Evolutionary conservation across 2,888 invertebrate species (phyloP).

Genomic region (Caenorhabditis sulstoni): DNA sequence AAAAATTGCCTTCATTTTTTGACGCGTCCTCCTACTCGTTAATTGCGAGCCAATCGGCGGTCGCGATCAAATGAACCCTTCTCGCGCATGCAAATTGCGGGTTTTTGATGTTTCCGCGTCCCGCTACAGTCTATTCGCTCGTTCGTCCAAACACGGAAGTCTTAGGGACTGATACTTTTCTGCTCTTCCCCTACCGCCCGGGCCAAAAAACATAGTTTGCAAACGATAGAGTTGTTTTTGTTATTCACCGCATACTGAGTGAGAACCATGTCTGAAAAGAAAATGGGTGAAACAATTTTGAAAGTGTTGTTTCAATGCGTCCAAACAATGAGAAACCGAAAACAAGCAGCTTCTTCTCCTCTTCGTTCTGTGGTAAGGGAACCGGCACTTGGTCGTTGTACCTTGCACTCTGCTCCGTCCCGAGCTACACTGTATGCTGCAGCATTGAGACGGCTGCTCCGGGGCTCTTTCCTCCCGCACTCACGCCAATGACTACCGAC

Average conservation of each 20-base stretch:
- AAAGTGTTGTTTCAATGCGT: too few species aligned
- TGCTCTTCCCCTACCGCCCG: neutral
- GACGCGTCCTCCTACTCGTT: too few species aligned
- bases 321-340: too few species aligned
- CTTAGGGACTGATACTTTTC: neutral
- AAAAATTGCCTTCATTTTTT: too few species aligned
- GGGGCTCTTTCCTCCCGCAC: constrained; percentile 4
- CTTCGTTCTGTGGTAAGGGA: neutral
- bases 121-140: neutral
- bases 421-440: constrained; percentile 34
- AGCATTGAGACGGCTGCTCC: constrained; percentile 13
- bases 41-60: too few species aligned
- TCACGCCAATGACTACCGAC: constrained; percentile 20
- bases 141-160: neutral
- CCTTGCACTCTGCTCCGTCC: constrained; percentile 9
- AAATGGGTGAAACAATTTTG: too few species aligned
- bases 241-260: neutral
- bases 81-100: neutral
- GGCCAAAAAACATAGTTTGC: constrained; percentile 2
- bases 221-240: constrained; percentile 5
- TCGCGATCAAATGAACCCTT: too few species aligned
- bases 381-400: constrained; percentile 17
- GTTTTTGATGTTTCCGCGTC: constrained; percentile 2
- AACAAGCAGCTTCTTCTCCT: neutral
- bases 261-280: too few species aligned